A percentile compares a stretch with the other conserved stretches of the same genome.
These are phyloP conservation scores for Trachelus iudaicus DNA, from an alignment of 2,888 invertebrate species.

Conservation along the genomic window DNA sequence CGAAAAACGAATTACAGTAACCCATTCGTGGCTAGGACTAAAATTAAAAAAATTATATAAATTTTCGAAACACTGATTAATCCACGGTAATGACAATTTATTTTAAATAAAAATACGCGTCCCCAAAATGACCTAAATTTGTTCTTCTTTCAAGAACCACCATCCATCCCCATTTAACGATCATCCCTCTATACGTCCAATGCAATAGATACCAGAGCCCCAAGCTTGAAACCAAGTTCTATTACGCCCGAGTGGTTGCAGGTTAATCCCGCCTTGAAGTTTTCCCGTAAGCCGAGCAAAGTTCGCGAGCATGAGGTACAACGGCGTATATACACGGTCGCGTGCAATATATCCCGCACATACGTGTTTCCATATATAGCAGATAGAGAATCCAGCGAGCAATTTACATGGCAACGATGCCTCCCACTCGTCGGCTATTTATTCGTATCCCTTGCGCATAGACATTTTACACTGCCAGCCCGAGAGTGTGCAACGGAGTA, in stretches of 20 bases:
- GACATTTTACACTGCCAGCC: not conserved
- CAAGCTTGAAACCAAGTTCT: constrained; percentile 42
- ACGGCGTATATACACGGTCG: not conserved
- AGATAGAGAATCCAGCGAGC: not conserved
- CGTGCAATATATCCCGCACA: not conserved
- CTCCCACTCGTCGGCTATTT: not conserved
- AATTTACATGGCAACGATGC: not conserved
- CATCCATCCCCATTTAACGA: not conserved
- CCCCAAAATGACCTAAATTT: not conserved
- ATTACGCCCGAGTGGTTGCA: constrained; percentile 41
- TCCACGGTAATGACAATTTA: too few relatives aligned
- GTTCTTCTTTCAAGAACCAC: not conserved
- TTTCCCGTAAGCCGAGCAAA: constrained; percentile 38
- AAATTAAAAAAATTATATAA: too few relatives aligned
- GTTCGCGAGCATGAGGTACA: not conserved
- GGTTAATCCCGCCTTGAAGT: constrained; percentile 50
- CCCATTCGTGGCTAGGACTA: too few relatives aligned
- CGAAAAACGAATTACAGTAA: too few relatives aligned
- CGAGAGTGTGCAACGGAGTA: not conserved
- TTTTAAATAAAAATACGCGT: not conserved
- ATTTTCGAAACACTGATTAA: too few relatives aligned
- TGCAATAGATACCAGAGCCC: constrained; percentile 6
- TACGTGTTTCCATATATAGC: not conserved
- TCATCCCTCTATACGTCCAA: not conserved
- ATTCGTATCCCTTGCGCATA: not conserved